Conservation (phyloP, 2,797 vertebrate genomes). For the Champsocephalus esox region DNA sequence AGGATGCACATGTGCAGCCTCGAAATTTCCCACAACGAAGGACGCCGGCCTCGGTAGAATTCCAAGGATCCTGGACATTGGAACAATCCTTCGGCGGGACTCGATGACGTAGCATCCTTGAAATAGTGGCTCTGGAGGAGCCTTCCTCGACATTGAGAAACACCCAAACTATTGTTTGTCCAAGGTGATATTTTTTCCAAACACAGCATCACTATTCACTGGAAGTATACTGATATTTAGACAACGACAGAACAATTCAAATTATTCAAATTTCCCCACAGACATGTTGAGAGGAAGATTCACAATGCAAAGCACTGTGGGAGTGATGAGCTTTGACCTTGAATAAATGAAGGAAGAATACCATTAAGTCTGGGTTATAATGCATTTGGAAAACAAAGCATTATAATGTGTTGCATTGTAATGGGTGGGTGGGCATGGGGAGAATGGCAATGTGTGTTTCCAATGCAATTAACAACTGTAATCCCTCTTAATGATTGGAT, state of each 20-base stretch:
- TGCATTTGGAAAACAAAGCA: constrained; percentile 66
- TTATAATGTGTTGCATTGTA: constrained; percentile 62
- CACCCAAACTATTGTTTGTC: background rate
- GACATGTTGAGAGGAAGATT: constrained; percentile 65
- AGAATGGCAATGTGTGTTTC: constrained; percentile 47
- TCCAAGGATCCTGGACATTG: too few relatives aligned
- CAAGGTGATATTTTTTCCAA: constrained; percentile 30
- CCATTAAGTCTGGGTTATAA: constrained; percentile 72
- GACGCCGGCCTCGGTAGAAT: too few relatives aligned
- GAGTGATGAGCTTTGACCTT: constrained; percentile 82
- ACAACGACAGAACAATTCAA: constrained; percentile 47
- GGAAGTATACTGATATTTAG: constrained; percentile 42
- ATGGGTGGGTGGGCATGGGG: constrained; percentile 40
- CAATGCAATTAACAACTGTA: constrained; percentile 41
- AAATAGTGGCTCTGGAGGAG: too few relatives aligned
- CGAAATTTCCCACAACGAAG: too few relatives aligned
- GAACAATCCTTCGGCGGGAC: too few relatives aligned
- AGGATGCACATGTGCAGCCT: too few relatives aligned
- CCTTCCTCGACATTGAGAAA: too few relatives aligned
- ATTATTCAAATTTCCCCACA: constrained; percentile 62
- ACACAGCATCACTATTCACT: constrained; percentile 37
- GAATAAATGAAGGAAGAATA: constrained; percentile 77
- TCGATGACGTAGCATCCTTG: too few relatives aligned
- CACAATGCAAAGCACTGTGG: constrained; percentile 77
- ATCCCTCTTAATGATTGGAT: constrained; percentile 36